Base-by-base conservation (phyloP, 2,888 invertebrate genomes). In the Hydropsyche betteni region DNA sequence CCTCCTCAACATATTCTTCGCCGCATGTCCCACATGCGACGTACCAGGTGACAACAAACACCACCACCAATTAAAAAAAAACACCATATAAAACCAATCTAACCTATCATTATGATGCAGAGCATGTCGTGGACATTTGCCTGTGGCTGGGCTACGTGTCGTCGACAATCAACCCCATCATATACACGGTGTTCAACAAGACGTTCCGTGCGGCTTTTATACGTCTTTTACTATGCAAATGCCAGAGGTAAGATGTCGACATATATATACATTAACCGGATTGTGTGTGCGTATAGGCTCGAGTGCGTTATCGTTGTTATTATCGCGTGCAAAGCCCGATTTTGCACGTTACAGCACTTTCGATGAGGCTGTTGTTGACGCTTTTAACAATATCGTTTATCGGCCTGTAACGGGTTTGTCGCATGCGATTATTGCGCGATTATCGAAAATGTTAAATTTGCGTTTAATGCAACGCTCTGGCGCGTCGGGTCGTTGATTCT, bases 111-210 rank as follows among this genome's bases (percentile, higher is more conserved):
- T n/a, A 16, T n/a, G 55, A 64, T 79, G 14, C 84, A 87, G 88
- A 90, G 36, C 90, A 92, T 83, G 90, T 94, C 75, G 92, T 94
- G 78, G 92, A 94, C 82, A 91, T 94, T 71, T 96, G 95, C 81
- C 88, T 96, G 3, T 97, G 97, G 97, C 86, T 97, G 80, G 97
- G 97, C 79, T 97, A 96, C 86, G 93, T 95, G 78, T 95, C 95
- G 70, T 96, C 95, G 33, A 96, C 95, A 79, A 94, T 97, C 84
- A 97, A 97, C 85, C 97, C 97, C 6, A 92, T 97, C 81, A 96
- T 97, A 83, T 97, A 97, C 85, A 97, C 97, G 2, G 91, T 96
- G 74, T 97, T 97, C 88, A 97, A 97, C 85, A 90, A 92, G 80
- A 94, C 94, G 12, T 97, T 97, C 86, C 88, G 96, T 69, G 93